Conservation (phyloP, 2,888 invertebrate species). For the Synanthedon myopaeformis region DNA sequence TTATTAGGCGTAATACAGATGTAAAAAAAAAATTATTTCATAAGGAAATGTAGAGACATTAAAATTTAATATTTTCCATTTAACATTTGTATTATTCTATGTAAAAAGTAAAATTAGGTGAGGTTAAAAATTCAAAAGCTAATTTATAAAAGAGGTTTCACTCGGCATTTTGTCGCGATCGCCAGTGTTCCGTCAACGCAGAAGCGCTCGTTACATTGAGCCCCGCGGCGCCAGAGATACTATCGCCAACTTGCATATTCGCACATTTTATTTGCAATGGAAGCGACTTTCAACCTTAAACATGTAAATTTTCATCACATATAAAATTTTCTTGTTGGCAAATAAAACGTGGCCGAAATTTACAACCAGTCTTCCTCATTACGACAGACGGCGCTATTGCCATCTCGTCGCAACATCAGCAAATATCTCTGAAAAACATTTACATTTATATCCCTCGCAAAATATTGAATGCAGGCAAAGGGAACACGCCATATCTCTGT, state of each 20-base stretch:
- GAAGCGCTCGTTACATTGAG: conserved; percentile 47
- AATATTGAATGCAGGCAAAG: conserved; percentile 25
- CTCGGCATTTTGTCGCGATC: conserved; percentile 35
- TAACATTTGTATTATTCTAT: too few relatives aligned
- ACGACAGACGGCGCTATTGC: conserved; percentile 55
- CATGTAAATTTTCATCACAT: conserved; percentile 7
- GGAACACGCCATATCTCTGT: conserved; percentile 19
- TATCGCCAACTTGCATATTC: conserved; percentile 32
- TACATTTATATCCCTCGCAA: conserved; percentile 35
- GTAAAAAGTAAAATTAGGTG: not conserved
- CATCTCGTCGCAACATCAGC: conserved; percentile 46
- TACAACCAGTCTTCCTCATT: conserved; percentile 51
- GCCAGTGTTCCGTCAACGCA: conserved; percentile 36
- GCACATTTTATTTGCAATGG: conserved; percentile 18
- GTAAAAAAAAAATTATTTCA: too few relatives aligned
- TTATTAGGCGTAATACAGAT: too few relatives aligned
- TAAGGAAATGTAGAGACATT: too few relatives aligned
- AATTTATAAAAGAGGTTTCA: conserved; percentile 38
- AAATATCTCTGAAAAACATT: conserved; percentile 56
- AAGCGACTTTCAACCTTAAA: conserved; percentile 36
- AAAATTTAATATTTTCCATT: too few relatives aligned
- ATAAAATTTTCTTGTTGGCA: conserved; percentile 8
- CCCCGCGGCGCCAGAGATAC: conserved; percentile 45
- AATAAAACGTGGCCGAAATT: conserved; percentile 19
- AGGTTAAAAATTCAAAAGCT: conserved; percentile 29